phyloP scores from a whole-genome alignment of 2,888 invertebrate species.

The Hipparchia semele region DNA sequence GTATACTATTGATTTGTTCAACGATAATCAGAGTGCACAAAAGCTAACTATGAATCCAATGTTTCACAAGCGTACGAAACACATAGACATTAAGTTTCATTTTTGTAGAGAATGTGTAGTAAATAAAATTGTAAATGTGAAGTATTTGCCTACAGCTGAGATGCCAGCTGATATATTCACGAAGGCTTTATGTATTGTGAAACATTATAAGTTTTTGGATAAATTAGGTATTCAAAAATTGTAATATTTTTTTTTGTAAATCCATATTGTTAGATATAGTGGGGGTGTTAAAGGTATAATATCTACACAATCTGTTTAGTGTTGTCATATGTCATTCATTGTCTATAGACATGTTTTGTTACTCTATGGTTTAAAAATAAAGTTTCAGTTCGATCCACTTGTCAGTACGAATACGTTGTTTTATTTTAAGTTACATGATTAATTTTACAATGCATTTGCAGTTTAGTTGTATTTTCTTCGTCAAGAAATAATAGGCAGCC shows the following conservation, averaged over 20 bases:
- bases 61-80: constrained; percentile 22
- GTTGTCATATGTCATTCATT: too few species aligned
- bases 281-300: too few species aligned
- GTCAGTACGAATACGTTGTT: too few species aligned
- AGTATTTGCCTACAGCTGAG: constrained; percentile 18
- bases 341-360: too few species aligned
- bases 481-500: too few species aligned
- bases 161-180: constrained; percentile 28
- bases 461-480: too few species aligned
- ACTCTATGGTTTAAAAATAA: too few species aligned
- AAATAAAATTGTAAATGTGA: constrained; percentile 18
- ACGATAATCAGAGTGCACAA: constrained; percentile 15
- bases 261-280: neutral
- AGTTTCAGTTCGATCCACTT: too few species aligned
- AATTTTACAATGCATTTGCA: too few species aligned
- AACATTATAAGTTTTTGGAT: constrained; percentile 21
- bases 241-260: neutral
- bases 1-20: constrained; percentile 3
- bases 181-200: constrained; percentile 2
- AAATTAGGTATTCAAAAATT: neutral
- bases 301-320: too few species aligned
- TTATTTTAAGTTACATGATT: too few species aligned
- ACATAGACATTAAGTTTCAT: constrained; percentile 8
- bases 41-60: constrained; percentile 22
- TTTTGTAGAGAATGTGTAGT: constrained; percentile 15